Evolutionary conservation across 2,113 vertebrate genomes (phyloP).

Genomic region (Dromiciops gliroides): DNA sequence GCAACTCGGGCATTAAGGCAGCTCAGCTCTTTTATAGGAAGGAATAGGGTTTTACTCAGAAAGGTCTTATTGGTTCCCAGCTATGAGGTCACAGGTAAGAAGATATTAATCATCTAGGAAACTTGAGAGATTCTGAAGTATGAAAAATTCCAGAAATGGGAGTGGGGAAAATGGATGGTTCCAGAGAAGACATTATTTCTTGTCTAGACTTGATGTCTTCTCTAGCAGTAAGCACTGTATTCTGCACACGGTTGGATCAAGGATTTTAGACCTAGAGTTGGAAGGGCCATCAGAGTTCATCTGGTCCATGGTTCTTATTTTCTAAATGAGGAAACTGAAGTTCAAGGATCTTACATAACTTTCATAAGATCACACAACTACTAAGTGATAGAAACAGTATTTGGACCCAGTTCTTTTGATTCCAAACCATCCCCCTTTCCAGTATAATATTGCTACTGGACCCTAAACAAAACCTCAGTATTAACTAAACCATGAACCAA

Average conservation of each 20-base stretch:
- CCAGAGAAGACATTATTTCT: background rate
- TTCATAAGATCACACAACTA: background rate
- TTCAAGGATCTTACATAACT: background rate
- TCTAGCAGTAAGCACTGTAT: background rate
- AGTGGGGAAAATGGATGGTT: background rate
- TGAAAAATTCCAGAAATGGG: background rate
- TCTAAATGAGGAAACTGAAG: background rate
- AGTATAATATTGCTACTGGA: background rate
- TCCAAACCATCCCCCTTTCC: background rate
- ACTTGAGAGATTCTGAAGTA: background rate
- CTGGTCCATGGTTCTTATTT: background rate
- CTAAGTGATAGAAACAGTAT: background rate
- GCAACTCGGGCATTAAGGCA: background rate
- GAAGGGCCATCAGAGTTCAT: background rate
- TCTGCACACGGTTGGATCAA: background rate
- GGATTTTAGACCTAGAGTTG: background rate
- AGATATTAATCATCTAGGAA: background rate
- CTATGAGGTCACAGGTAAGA: background rate
- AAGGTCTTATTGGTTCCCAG: background rate
- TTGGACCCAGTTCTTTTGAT: background rate
- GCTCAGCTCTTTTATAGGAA: background rate
- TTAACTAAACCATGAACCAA: background rate
- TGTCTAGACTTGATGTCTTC: background rate
- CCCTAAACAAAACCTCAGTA: background rate
- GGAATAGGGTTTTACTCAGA: background rate